A percentile compares a stretch with the other conserved stretches of the same genome.
phyloP scores from a whole-genome alignment of 2,113 vertebrate genomes.

The Lycaon pictus region DNA sequence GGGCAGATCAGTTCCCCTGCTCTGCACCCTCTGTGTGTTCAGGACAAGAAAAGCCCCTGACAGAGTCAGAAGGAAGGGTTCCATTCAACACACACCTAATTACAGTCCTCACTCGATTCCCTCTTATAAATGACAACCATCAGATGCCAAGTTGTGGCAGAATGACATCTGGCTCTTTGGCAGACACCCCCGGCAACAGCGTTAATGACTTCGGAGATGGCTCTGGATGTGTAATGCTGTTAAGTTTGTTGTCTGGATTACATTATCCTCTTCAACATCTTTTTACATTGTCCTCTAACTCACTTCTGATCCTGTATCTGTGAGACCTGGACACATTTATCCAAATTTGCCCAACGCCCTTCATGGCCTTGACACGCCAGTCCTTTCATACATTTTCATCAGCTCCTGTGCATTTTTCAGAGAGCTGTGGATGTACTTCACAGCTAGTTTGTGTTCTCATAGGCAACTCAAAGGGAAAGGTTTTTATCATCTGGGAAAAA shows the following conservation, averaged over 20 bases:
- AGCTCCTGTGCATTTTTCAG: slow-evolving; percentile 61
- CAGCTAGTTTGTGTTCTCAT: slow-evolving; percentile 62
- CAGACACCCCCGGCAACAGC: slow-evolving; percentile 85
- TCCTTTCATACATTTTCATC: slow-evolving; percentile 80
- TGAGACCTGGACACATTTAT: slow-evolving; percentile 81
- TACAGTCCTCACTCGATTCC: slow-evolving; percentile 76
- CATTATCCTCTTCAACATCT: slow-evolving; percentile 78
- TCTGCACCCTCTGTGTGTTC: slow-evolving; percentile 39
- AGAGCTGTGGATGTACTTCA: slow-evolving; percentile 55
- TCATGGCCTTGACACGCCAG: slow-evolving; percentile 76
- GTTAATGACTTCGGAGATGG: slow-evolving; percentile 86
- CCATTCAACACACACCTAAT: slow-evolving; percentile 79
- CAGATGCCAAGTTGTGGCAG: slow-evolving; percentile 83
- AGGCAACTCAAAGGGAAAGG: slow-evolving; percentile 53
- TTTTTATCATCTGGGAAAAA: slow-evolving; percentile 68
- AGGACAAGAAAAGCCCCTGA: slow-evolving; percentile 47
- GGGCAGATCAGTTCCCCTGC: neutral
- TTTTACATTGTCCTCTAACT: slow-evolving; percentile 82
- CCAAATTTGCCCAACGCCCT: slow-evolving; percentile 80
- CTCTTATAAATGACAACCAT: slow-evolving; percentile 84
- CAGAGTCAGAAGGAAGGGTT: slow-evolving; percentile 67
- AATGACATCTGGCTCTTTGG: slow-evolving; percentile 87
- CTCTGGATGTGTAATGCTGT: slow-evolving; percentile 82
- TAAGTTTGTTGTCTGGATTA: slow-evolving; percentile 82
- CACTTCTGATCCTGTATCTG: slow-evolving; percentile 79